phyloP scores from a whole-genome alignment of 2,113 vertebrate genomes.

The Anas platyrhynchos region DNA sequence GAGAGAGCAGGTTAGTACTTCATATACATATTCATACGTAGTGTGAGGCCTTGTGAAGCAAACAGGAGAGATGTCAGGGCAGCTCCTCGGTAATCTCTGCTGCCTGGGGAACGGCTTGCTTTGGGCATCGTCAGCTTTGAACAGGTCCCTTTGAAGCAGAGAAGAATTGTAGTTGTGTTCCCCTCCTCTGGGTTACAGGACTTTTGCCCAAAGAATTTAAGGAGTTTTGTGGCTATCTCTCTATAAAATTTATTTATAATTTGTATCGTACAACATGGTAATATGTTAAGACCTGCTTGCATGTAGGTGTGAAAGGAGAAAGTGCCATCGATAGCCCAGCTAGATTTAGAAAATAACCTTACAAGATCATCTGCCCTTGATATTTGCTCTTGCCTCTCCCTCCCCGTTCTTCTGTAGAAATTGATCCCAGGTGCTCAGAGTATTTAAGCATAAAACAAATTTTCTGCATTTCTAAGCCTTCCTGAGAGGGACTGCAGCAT shows the following conservation, averaged over 20 bases:
- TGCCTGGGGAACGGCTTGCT: neutral
- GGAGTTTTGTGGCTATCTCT: neutral
- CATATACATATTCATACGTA: neutral
- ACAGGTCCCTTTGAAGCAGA: neutral
- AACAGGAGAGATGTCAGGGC: neutral
- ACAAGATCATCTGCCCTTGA: too few species aligned
- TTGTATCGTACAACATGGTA: rapidly evolving
- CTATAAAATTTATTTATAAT: neutral
- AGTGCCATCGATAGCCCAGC: neutral
- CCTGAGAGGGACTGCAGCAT: rapidly evolving
- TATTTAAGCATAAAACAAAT: neutral
- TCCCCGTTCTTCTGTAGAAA: too few species aligned
- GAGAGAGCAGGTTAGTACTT: neutral
- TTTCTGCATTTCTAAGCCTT: neutral
- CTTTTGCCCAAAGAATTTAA: neutral
- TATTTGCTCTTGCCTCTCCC: neutral
- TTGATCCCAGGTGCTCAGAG: rapidly evolving
- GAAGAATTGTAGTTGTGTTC: neutral
- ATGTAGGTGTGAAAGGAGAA: neutral
- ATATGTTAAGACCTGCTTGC: neutral
- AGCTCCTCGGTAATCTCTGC: neutral
- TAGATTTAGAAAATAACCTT: rapidly evolving
- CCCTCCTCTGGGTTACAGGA: neutral
- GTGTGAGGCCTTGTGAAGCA: neutral
- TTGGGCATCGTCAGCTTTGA: neutral